A percentile compares a stretch with the other conserved stretches of the same genome.
Evolutionary conservation across 1,140 invertebrate genomes (phyloP).

Genomic region (Oreohelix idahoensis): DNA sequence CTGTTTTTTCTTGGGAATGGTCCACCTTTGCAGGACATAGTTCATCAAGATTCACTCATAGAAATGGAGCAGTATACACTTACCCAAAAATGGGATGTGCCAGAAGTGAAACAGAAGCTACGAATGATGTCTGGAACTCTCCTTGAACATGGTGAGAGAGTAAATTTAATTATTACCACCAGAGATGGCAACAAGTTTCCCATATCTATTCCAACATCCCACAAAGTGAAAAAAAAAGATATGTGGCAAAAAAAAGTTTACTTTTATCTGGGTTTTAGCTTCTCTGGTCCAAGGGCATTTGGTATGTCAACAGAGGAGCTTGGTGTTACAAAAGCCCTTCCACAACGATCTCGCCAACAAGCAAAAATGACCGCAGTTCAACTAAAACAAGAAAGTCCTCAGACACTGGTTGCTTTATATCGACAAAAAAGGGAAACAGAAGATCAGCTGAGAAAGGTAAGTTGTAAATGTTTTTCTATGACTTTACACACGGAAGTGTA

Average conservation of each 20-base stretch:
- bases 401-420: too few species aligned
- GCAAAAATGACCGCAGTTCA: too few species aligned
- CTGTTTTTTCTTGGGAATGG: conserved; percentile 32
- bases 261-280: conserved; percentile 52
- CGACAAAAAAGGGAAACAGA: too few species aligned
- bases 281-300: conserved; percentile 51
- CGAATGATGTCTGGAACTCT: conserved; percentile 21
- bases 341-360: neutral
- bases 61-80: neutral
- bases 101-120: conserved; percentile 12
- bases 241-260: conserved; percentile 28
- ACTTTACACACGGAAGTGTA: too few species aligned
- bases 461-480: too few species aligned
- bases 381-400: too few species aligned
- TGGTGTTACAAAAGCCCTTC: neutral
- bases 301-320: conserved; percentile 36
- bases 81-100: conserved; percentile 8
- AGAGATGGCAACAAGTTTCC: conserved; percentile 14
- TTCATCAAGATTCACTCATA: conserved; percentile 10
- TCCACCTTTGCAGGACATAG: conserved; percentile 1
- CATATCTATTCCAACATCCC: neutral
- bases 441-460: too few species aligned
- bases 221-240: conserved; percentile 12
- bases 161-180: neutral
- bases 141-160: neutral